Evolutionary conservation across 2,797 vertebrate genomes (phyloP).

Genomic region (Euphonia xanthogaster): DNA sequence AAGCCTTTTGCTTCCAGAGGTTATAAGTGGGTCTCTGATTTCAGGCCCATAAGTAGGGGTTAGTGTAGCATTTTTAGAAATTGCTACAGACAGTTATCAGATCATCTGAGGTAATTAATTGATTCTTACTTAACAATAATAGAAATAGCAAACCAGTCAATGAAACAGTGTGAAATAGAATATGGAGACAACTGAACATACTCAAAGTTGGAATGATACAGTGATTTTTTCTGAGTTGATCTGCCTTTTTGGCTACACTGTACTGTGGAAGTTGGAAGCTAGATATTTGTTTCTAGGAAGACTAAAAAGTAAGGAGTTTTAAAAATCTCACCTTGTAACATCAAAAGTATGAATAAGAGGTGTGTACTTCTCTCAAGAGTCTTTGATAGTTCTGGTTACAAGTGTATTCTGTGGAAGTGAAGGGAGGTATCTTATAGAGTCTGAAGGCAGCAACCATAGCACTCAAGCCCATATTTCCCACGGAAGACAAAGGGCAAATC

Average conservation of each 20-base stretch:
- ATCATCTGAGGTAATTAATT: background rate
- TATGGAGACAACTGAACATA: background rate
- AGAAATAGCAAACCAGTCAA: background rate
- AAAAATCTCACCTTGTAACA: background rate
- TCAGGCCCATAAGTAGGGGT: background rate
- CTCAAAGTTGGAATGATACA: background rate
- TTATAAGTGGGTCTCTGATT: background rate
- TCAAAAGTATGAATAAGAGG: background rate
- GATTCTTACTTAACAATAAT: background rate
- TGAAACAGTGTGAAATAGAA: background rate
- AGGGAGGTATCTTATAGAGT: background rate
- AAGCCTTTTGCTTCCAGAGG: background rate
- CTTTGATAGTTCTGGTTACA: background rate
- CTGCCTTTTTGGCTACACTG: background rate
- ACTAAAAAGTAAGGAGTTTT: background rate
- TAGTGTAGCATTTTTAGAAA: background rate
- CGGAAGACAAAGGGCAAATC: slow-evolving; percentile 4
- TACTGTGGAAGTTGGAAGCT: background rate
- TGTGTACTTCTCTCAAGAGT: background rate
- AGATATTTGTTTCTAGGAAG: background rate
- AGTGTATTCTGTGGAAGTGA: background rate
- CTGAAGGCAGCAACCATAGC: background rate
- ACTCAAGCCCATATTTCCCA: background rate
- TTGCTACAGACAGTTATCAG: background rate
- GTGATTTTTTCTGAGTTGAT: background rate